These are phyloP conservation scores for Drosophila sechellia DNA, from an alignment of 1,140 invertebrate genomes.

Conservation along the genomic window DNA sequence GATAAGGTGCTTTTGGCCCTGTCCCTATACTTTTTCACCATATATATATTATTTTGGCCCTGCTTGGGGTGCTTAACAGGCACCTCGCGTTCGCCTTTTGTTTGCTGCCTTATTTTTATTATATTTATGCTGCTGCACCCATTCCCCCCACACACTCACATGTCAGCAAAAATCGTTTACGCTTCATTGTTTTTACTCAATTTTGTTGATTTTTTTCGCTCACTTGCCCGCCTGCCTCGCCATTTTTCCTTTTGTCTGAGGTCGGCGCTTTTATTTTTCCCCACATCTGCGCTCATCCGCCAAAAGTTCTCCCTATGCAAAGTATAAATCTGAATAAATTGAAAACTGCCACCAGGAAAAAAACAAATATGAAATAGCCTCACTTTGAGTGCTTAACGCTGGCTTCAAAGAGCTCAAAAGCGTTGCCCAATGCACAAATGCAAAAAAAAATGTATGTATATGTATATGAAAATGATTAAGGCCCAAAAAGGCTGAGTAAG, in stretches of 20 bases:
- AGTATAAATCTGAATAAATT: slow-evolving; percentile 57
- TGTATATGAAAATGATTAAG: slow-evolving; percentile 61
- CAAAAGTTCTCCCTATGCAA: slow-evolving; percentile 35
- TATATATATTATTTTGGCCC: slow-evolving; percentile 51
- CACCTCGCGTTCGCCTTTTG: slow-evolving; percentile 77
- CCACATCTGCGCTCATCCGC: slow-evolving; percentile 22
- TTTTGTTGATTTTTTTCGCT: slow-evolving; percentile 65
- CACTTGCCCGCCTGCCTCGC: slow-evolving; percentile 23
- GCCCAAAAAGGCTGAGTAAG: slow-evolving; percentile 40
- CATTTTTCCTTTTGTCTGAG: slow-evolving; percentile 33
- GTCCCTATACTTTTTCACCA: slow-evolving; percentile 9
- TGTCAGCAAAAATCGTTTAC: slow-evolving; percentile 82
- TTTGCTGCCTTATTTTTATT: slow-evolving; percentile 74
- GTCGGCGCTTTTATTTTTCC: slow-evolving; percentile 39
- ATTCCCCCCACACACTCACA: slow-evolving; percentile 33
- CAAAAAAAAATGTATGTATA: slow-evolving; percentile 9
- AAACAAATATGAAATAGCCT: slow-evolving; percentile 50
- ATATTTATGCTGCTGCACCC: slow-evolving; percentile 50
- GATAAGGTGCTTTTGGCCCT: slow-evolving; percentile 31
- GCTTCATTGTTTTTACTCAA: slow-evolving; percentile 82
- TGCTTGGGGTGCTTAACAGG: slow-evolving; percentile 61
- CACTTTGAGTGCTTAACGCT: slow-evolving; percentile 55
- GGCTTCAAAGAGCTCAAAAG: slow-evolving; percentile 44
- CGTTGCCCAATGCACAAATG: slow-evolving; percentile 22
- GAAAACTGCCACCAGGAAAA: slow-evolving; percentile 45